Percentiles rank a stretch among this genome's conserved stretches.
These are phyloP conservation scores for Ooceraea biroi DNA, from an alignment of 1,140 invertebrate species.

Conservation along the genomic window DNA sequence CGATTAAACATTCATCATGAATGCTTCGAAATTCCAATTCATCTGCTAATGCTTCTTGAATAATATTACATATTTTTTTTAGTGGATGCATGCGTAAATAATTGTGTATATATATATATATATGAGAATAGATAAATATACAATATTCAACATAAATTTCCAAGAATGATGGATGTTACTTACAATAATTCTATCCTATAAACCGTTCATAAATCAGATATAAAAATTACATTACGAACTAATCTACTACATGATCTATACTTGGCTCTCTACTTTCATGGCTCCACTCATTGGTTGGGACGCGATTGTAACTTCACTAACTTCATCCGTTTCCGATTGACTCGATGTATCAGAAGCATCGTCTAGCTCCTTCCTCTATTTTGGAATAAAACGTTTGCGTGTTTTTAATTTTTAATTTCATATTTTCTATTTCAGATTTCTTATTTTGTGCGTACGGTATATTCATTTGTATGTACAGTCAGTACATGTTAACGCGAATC, in stretches of 20 bases:
- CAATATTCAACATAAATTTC: slow-evolving; percentile 70
- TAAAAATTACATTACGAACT: slow-evolving; percentile 66
- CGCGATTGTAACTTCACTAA: slow-evolving; percentile 83
- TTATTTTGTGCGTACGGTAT: slow-evolving; percentile 5
- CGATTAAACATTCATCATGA: slow-evolving; percentile 25
- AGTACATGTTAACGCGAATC: neutral
- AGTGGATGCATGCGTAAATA: slow-evolving; percentile 26
- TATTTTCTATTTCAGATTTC: neutral
- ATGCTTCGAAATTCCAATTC: slow-evolving; percentile 22
- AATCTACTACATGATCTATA: slow-evolving; percentile 65
- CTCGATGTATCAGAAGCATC: slow-evolving; percentile 81
- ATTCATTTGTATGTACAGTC: neutral
- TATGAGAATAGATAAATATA: slow-evolving; percentile 66
- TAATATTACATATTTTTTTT: slow-evolving; percentile 43
- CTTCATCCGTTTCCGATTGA: slow-evolving; percentile 84
- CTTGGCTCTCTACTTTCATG: slow-evolving; percentile 77
- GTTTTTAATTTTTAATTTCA: neutral
- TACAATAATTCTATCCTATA: slow-evolving; percentile 61
- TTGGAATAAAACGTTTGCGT: slow-evolving; percentile 15
- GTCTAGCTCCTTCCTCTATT: slow-evolving; percentile 75
- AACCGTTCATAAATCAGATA: slow-evolving; percentile 69
- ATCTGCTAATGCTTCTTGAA: slow-evolving; percentile 34
- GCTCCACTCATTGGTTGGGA: slow-evolving; percentile 78
- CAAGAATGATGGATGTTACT: slow-evolving; percentile 64
- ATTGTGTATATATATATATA: slow-evolving; percentile 31